A percentile compares a stretch with the other conserved stretches of the same genome.
Evolutionary conservation across 1,140 invertebrate species (phyloP).

Genomic region (Polyergus mexicanus): DNA sequence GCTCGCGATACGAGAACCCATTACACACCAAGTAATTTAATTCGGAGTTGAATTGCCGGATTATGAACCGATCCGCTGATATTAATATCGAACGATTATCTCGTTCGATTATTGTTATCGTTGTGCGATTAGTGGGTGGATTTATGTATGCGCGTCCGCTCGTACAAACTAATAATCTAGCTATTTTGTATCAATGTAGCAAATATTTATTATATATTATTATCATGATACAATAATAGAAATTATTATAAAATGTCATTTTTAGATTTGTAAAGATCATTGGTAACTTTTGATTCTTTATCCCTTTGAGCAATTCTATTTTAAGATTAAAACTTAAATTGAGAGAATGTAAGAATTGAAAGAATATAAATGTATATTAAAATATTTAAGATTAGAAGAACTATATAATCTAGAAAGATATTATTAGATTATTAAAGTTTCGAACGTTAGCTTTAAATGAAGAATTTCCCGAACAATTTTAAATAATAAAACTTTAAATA

Average conservation of each 20-base stretch:
- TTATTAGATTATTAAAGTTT: slow-evolving; percentile 37
- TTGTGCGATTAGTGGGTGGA: slow-evolving; percentile 53
- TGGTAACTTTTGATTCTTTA: not conserved
- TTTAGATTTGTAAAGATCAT: not conserved
- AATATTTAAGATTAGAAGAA: slow-evolving; percentile 7
- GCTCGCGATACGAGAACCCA: slow-evolving; percentile 59
- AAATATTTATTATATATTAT: slow-evolving; percentile 43
- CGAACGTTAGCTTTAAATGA: not conserved
- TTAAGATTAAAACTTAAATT: not conserved
- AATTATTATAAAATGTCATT: slow-evolving; percentile 13
- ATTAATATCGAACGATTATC: slow-evolving; percentile 68
- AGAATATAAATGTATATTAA: not conserved
- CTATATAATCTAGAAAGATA: not conserved
- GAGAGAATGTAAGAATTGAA: not conserved
- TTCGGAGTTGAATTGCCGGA: slow-evolving; percentile 57
- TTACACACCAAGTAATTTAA: slow-evolving; percentile 60
- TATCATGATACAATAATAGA: not conserved
- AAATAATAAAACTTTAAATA: slow-evolving; percentile 43
- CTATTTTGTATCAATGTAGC: slow-evolving; percentile 25
- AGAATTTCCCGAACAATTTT: not conserved
- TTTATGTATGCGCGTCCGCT: slow-evolving; percentile 53
- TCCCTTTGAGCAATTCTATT: not conserved
- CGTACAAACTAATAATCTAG: slow-evolving; percentile 48
- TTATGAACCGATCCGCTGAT: slow-evolving; percentile 56
- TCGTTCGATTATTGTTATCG: slow-evolving; percentile 68